phyloP scores from a whole-genome alignment of 2,797 vertebrate species.

The Ataeniobius toweri region DNA sequence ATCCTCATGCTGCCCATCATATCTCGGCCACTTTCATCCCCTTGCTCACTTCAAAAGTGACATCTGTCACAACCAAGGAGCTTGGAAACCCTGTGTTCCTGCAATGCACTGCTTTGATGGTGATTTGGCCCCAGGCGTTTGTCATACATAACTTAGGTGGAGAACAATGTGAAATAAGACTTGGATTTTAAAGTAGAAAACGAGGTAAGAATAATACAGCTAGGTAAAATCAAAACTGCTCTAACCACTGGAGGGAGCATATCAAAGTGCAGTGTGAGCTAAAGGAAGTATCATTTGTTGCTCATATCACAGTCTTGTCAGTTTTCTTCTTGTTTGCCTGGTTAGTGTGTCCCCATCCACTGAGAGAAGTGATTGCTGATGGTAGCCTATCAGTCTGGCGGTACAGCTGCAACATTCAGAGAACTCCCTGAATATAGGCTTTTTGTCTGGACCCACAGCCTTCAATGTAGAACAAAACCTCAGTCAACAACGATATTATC shows the following conservation, averaged over 20 bases:
- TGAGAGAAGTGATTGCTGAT: constrained; percentile 49
- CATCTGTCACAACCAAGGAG: constrained; percentile 85
- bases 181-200: constrained; percentile 77
- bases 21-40: constrained; percentile 82
- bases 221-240: constrained; percentile 86
- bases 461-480: constrained; percentile 13
- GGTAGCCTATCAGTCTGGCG: constrained; percentile 41
- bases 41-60: constrained; percentile 84
- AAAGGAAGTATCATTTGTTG: constrained; percentile 75
- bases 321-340: constrained; percentile 82
- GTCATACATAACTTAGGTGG: constrained; percentile 87
- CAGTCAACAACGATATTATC: constrained; percentile 29
- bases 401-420: constrained; percentile 33
- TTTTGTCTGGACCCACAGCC: constrained; percentile 20
- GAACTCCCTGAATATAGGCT: constrained; percentile 36
- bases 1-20: constrained; percentile 78
- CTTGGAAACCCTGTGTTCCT: constrained; percentile 83
- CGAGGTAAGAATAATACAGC: constrained; percentile 79
- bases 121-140: constrained; percentile 85
- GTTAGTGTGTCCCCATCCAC: constrained; percentile 73
- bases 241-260: constrained; percentile 84
- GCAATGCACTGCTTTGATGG: constrained; percentile 84
- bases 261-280: constrained; percentile 85
- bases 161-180: constrained; percentile 88
- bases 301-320: constrained; percentile 83